These are phyloP conservation scores for Lysandra bellargus DNA, from an alignment of 2,888 invertebrate genomes.

Conservation along the genomic window DNA sequence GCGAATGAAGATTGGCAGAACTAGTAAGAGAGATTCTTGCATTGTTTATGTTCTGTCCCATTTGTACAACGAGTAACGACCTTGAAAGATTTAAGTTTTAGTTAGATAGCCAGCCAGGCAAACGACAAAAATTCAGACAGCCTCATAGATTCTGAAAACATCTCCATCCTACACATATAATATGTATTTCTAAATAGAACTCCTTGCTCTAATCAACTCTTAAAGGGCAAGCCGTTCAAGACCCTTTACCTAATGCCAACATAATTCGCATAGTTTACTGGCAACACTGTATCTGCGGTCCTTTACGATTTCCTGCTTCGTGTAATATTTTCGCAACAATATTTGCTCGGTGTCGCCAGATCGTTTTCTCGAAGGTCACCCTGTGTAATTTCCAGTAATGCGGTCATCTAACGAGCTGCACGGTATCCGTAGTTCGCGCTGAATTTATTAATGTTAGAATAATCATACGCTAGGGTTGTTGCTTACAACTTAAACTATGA, in stretches of 20 bases:
- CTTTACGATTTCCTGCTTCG: conserved; percentile 9
- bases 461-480: conserved; percentile 35
- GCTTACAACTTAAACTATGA: neutral
- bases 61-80: neutral
- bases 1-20: neutral
- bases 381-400: conserved; percentile 39
- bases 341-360: conserved; percentile 32
- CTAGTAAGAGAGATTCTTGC: neutral
- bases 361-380: conserved; percentile 30
- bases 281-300: neutral
- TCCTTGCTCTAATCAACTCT: too few species aligned
- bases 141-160: too few species aligned
- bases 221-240: neutral
- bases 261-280: neutral
- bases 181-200: too few species aligned
- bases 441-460: conserved; percentile 39
- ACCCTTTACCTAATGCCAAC: neutral
- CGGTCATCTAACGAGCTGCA: conserved; percentile 41
- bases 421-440: conserved; percentile 38
- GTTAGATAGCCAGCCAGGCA: too few species aligned
- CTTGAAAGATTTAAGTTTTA: neutral
- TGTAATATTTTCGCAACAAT: conserved; percentile 29
- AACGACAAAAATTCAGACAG: too few species aligned
- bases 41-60: too few species aligned
- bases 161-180: too few species aligned